These are phyloP conservation scores for Distichodus sexfasciatus DNA, from an alignment of 2,797 vertebrate genomes.

Conservation along the genomic window DNA sequence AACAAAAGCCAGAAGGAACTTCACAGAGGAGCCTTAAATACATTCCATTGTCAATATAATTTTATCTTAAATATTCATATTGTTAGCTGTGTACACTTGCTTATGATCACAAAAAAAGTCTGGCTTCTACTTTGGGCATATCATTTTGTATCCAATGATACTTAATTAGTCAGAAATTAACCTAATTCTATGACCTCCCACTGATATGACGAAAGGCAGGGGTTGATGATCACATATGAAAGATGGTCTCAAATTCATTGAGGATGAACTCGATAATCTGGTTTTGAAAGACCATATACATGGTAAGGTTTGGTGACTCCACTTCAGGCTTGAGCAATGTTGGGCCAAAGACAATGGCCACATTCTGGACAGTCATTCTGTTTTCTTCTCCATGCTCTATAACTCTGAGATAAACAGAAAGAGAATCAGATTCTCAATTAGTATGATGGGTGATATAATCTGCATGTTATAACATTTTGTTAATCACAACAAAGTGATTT, in stretches of 20 bases:
- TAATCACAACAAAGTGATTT: no score
- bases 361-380: constrained; percentile 91
- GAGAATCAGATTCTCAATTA: neutral
- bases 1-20: no score
- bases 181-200: neutral
- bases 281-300: constrained; percentile 97
- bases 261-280: constrained; percentile 94
- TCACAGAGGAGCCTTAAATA: no score
- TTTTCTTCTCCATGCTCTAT: constrained; percentile 83
- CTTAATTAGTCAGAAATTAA: no score
- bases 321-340: constrained; percentile 85
- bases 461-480: no score
- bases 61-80: no score
- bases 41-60: no score
- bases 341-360: constrained; percentile 94
- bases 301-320: constrained; percentile 85
- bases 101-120: no score
- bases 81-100: no score
- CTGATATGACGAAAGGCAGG: neutral
- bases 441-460: no score
- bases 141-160: no score
- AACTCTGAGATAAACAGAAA: constrained; percentile 69
- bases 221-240: constrained; percentile 63
- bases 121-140: no score
- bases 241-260: constrained; percentile 80